phyloP scores from a whole-genome alignment of 1,140 invertebrate species.

The Adelges cooleyi region DNA sequence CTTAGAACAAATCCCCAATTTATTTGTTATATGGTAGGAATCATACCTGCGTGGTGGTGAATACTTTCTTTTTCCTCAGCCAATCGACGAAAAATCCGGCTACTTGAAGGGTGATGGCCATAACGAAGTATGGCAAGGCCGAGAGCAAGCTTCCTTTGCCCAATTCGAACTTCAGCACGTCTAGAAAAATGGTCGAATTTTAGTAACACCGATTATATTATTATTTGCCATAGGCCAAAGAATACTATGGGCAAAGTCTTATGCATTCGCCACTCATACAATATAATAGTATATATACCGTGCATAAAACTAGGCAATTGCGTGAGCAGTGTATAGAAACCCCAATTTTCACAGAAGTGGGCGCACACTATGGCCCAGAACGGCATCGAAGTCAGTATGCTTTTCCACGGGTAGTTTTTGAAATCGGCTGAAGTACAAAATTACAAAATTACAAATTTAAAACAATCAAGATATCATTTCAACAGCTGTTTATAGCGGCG shows the following conservation, averaged over 20 bases:
- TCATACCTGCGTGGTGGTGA: conserved; percentile 54
- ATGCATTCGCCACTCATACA: too few relatives aligned
- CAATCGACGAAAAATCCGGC: conserved; percentile 72
- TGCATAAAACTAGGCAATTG: conserved; percentile 84
- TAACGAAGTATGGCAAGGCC: conserved; percentile 73
- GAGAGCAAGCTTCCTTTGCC: conserved; percentile 67
- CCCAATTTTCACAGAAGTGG: conserved; percentile 93
- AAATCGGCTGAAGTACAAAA: neutral
- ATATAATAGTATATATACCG: too few relatives aligned
- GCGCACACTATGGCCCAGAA: conserved; percentile 84
- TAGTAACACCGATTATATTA: too few relatives aligned
- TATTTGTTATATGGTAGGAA: conserved; percentile 33
- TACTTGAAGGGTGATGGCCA: conserved; percentile 65
- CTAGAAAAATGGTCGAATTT: conserved; percentile 41
- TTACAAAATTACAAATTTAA: too few relatives aligned
- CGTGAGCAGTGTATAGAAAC: conserved; percentile 83
- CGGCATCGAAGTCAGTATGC: conserved; percentile 66
- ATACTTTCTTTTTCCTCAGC: conserved; percentile 47
- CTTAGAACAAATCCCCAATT: too few relatives aligned
- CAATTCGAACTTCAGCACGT: conserved; percentile 57
- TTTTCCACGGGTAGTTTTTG: conserved; percentile 52
- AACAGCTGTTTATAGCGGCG: neutral
- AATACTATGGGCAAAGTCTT: too few relatives aligned
- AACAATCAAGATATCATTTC: neutral
- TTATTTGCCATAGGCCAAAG: too few relatives aligned